Evolutionary conservation across 2,797 vertebrate genomes (phyloP).

Genomic region (Phylloscopus collybita): DNA sequence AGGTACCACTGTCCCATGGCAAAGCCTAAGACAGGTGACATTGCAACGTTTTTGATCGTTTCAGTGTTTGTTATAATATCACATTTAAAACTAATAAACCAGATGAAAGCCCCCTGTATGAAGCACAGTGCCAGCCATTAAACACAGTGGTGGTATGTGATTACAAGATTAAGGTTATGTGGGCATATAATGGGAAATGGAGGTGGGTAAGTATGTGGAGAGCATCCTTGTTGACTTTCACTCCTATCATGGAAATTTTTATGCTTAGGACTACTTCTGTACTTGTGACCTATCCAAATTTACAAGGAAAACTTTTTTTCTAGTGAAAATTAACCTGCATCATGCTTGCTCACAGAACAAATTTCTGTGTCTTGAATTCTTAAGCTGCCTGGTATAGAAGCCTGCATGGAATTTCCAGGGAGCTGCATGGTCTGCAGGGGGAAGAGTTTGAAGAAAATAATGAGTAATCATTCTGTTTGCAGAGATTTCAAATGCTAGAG

Average conservation of each 20-base stretch:
- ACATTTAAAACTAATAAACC: not conserved
- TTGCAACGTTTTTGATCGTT: not conserved
- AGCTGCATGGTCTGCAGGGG: not conserved
- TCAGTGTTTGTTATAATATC: not conserved
- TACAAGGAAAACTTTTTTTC: not conserved
- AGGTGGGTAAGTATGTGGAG: not conserved
- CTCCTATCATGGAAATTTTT: not conserved
- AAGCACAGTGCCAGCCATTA: not conserved
- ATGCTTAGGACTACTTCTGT: not conserved
- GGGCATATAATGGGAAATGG: not conserved
- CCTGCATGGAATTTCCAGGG: not conserved
- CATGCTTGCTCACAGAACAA: not conserved
- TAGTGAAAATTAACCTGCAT: not conserved
- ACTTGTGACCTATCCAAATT: not conserved
- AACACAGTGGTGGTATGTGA: not conserved
- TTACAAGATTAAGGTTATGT: not conserved
- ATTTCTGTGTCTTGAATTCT: not conserved
- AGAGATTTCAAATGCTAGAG: not conserved
- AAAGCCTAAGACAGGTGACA: rapidly evolving
- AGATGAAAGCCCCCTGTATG: not conserved
- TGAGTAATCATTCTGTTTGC: not conserved
- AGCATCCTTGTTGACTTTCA: not conserved
- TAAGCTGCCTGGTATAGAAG: not conserved
- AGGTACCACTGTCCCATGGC: rapidly evolving
- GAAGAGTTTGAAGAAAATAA: not conserved